A percentile compares a stretch with the other conserved stretches of the same genome.
Evolutionary conservation across 2,888 invertebrate genomes (phyloP).

Genomic region (Hypolimnas misippus): DNA sequence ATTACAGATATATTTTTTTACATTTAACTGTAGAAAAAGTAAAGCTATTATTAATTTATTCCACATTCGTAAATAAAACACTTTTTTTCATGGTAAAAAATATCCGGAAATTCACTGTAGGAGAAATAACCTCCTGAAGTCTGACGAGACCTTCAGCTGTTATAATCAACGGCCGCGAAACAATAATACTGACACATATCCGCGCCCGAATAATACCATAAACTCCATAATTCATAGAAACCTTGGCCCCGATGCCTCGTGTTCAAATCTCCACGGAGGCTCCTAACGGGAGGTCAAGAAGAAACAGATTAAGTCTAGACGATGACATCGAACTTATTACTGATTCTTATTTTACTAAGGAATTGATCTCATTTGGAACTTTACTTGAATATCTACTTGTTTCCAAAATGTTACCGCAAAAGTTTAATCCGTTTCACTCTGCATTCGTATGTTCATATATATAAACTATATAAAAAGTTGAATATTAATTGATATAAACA

Average conservation of each 20-base stretch:
- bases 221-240: slow-evolving; percentile 80
- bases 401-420: no score
- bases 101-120: slow-evolving; percentile 67
- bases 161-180: slow-evolving; percentile 78
- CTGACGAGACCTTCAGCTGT: slow-evolving; percentile 75
- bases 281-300: slow-evolving; percentile 35
- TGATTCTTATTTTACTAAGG: neutral
- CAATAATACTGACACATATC: slow-evolving; percentile 76
- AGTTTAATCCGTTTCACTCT: no score
- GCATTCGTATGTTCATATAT: neutral
- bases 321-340: slow-evolving; percentile 17
- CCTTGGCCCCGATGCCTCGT: slow-evolving; percentile 77
- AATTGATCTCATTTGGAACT: neutral
- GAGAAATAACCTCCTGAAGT: slow-evolving; percentile 73
- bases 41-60: neutral
- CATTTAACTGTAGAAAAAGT: no score
- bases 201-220: slow-evolving; percentile 80
- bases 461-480: neutral
- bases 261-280: slow-evolving; percentile 41
- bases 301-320: slow-evolving; percentile 36
- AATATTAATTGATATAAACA: neutral
- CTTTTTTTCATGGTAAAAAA: no score
- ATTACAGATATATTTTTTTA: no score
- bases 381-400: no score
- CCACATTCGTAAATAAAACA: neutral